A percentile compares a stretch with the other conserved stretches of the same genome.
Conservation (phyloP, 2,888 invertebrate species). For the Therioaphis trifolii region DNA sequence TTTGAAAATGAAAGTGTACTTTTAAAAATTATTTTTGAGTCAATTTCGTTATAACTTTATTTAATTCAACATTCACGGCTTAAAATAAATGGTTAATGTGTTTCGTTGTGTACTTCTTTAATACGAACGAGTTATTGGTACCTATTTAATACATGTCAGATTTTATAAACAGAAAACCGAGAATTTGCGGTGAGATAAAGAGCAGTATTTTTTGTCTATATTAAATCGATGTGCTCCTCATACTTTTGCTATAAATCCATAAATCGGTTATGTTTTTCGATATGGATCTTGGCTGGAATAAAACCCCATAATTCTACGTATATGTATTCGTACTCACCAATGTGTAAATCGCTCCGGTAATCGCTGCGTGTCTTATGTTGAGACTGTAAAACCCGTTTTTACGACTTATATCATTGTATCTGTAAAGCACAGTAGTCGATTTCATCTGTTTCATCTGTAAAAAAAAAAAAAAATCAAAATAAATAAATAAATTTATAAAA, state of each 20-base stretch:
- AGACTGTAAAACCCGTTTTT: slow-evolving; percentile 72
- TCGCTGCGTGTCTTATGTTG: slow-evolving; percentile 74
- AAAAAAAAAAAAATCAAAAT: slow-evolving; percentile 21
- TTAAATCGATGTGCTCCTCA: not conserved
- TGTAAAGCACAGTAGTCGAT: slow-evolving; percentile 65
- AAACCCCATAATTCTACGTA: not conserved
- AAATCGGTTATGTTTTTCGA: not conserved
- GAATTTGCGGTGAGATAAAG: not conserved
- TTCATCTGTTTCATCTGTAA: slow-evolving; percentile 56
- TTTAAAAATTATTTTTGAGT: too few species aligned
- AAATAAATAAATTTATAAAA: not conserved
- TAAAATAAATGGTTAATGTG: too few species aligned
- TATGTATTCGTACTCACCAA: slow-evolving; percentile 73
- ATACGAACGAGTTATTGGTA: too few species aligned
- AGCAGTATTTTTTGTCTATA: not conserved
- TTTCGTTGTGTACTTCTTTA: too few species aligned
- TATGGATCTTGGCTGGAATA: not conserved
- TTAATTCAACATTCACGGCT: too few species aligned
- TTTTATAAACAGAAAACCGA: not conserved
- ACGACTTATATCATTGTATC: slow-evolving; percentile 64
- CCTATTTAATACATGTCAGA: too few species aligned
- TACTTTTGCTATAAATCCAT: not conserved
- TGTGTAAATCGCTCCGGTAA: slow-evolving; percentile 80
- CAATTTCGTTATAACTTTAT: too few species aligned
- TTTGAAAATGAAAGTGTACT: too few species aligned